Evolutionary conservation across 2,797 vertebrate species (phyloP).

Genomic region (Dicrostonyx torquatus): DNA sequence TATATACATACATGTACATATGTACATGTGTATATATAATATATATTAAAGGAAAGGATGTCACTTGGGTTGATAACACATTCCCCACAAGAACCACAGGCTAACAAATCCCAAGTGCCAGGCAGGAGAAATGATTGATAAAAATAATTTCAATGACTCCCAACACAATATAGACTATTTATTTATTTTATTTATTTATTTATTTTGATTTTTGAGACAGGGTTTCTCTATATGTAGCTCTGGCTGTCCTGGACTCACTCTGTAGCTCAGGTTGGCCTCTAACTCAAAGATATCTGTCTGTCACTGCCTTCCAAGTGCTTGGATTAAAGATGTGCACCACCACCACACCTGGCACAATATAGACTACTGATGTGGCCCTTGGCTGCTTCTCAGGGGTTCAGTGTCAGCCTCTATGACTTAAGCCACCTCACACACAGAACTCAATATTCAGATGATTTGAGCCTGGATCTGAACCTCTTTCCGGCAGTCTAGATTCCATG

Average conservation of each 20-base stretch:
- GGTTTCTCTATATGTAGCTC: neutral
- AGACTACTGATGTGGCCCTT: neutral
- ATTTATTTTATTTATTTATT: no score
- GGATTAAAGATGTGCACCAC: neutral
- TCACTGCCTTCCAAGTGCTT: neutral
- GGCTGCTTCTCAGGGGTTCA: neutral
- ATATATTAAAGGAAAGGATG: neutral
- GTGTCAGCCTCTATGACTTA: neutral
- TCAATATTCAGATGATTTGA: neutral
- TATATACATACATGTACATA: neutral
- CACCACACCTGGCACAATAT: neutral
- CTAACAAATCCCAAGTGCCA: neutral
- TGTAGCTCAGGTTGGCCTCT: neutral
- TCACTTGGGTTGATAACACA: neutral
- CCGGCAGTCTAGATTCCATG: neutral
- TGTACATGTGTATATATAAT: neutral
- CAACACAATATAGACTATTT: neutral
- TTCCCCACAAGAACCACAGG: neutral
- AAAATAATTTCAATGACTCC: neutral
- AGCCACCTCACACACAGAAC: neutral
- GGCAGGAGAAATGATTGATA: neutral
- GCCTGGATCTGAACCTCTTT: neutral
- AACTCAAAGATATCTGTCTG: neutral
- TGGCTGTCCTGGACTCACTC: neutral
- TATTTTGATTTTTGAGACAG: no score